Percentiles rank a stretch among this genome's conserved stretches.
These are phyloP conservation scores for Setophaga kirtlandii DNA, from an alignment of 2,113 vertebrate genomes.

Conservation along the genomic window DNA sequence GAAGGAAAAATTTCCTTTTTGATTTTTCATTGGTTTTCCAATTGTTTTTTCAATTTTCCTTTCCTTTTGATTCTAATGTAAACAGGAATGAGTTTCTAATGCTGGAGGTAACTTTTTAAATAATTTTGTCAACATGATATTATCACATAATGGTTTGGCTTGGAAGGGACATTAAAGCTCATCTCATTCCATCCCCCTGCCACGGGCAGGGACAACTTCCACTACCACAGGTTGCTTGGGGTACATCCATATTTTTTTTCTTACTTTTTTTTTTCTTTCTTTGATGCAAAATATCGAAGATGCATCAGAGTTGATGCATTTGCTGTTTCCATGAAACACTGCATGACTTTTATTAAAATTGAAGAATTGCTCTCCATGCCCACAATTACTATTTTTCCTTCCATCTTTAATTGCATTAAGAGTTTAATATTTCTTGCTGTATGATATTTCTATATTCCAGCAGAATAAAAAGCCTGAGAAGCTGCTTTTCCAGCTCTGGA, in stretches of 20 bases:
- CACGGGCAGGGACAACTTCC: neutral
- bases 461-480: neutral
- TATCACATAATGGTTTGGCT: neutral
- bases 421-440: neutral
- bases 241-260: neutral
- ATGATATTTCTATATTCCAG: neutral
- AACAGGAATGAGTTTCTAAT: neutral
- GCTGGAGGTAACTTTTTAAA: neutral
- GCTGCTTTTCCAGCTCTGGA: neutral
- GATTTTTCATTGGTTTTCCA: neutral
- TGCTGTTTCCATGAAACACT: accelerated
- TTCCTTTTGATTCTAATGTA: neutral
- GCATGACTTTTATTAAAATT: neutral
- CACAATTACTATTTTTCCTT: neutral
- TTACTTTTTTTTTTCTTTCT: neutral
- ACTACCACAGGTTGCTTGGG: neutral
- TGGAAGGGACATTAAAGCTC: neutral
- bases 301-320: neutral
- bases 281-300: neutral
- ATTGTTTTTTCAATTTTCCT: too few relatives aligned
- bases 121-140: neutral
- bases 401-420: neutral
- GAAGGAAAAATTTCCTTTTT: neutral
- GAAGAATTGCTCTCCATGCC: neutral
- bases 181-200: neutral